Conservation (phyloP, 2,888 invertebrate species). For the Chymomyza fuscimana region DNA sequence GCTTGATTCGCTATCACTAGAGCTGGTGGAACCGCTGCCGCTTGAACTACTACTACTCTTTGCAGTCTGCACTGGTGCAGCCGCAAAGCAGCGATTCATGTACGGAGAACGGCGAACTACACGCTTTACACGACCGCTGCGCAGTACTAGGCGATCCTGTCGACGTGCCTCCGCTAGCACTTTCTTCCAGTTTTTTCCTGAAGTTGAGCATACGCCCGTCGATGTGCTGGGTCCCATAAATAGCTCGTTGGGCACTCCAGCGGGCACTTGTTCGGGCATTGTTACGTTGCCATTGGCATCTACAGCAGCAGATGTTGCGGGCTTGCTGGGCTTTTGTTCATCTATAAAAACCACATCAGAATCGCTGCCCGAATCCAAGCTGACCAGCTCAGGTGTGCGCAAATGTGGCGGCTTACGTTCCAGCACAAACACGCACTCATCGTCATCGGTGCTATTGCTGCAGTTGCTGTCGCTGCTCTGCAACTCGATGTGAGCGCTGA, state of each 20-base stretch:
- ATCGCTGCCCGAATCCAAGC: slow-evolving; percentile 77
- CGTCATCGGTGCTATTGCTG: slow-evolving; percentile 63
- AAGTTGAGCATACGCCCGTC: slow-evolving; percentile 66
- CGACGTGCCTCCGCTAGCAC: slow-evolving; percentile 47
- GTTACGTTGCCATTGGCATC: slow-evolving; percentile 4
- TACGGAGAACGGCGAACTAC: background rate
- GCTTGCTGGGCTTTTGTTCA: slow-evolving; percentile 45
- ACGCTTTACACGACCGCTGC: slow-evolving; percentile 1
- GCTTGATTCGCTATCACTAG: background rate
- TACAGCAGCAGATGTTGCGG: slow-evolving; percentile 16
- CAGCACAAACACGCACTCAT: slow-evolving; percentile 78
- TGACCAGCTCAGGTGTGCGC: slow-evolving; percentile 79
- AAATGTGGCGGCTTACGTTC: slow-evolving; percentile 79
- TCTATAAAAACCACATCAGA: slow-evolving; percentile 79
- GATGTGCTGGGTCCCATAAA: slow-evolving; percentile 77
- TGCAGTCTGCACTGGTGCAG: background rate
- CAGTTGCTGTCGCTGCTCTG: slow-evolving; percentile 59
- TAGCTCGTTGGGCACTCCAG: slow-evolving; percentile 44
- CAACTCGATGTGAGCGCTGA: slow-evolving; percentile 74
- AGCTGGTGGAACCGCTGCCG: slow-evolving; percentile 7
- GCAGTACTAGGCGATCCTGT: background rate
- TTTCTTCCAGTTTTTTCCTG: slow-evolving; percentile 59
- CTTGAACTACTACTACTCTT: slow-evolving; percentile 9
- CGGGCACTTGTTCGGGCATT: background rate
- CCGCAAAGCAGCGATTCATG: background rate